Conservation (phyloP, 2,888 invertebrate species). For the Diarsia dahlii region DNA sequence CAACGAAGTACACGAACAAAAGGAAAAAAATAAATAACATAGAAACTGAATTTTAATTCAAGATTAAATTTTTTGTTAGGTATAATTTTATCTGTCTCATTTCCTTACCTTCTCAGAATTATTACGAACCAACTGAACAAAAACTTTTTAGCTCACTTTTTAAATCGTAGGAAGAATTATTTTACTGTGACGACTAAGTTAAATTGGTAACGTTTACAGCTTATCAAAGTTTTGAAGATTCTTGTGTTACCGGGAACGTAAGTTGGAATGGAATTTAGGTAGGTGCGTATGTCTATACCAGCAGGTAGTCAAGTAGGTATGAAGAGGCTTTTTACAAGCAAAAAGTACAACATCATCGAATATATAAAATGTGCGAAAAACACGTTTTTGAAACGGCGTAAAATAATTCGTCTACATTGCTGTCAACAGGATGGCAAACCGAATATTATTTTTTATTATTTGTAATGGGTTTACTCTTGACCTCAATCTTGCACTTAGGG, state of each 20-base stretch:
- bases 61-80: slow-evolving; percentile 33
- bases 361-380: too few species aligned
- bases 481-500: too few species aligned
- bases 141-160: slow-evolving; percentile 46
- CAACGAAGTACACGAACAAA: background rate
- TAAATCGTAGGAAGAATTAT: slow-evolving; percentile 52
- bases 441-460: too few species aligned
- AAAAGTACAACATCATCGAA: background rate
- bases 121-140: slow-evolving; percentile 43
- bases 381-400: too few species aligned
- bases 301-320: background rate
- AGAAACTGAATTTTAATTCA: slow-evolving; percentile 41
- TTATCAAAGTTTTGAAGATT: slow-evolving; percentile 46
- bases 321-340: background rate
- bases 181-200: slow-evolving; percentile 52
- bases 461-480: too few species aligned
- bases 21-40: slow-evolving; percentile 3
- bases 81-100: slow-evolving; percentile 46
- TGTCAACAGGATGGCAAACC: too few species aligned
- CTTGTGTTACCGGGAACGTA: background rate
- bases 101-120: slow-evolving; percentile 47
- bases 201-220: slow-evolving; percentile 51
- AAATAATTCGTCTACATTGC: too few species aligned
- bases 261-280: slow-evolving; percentile 8
- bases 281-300: background rate